Evolutionary conservation across 2,888 invertebrate species (phyloP), one percentile per base, ranked within the genome.

Genomic region (Muschampia plurimacula): DNA sequence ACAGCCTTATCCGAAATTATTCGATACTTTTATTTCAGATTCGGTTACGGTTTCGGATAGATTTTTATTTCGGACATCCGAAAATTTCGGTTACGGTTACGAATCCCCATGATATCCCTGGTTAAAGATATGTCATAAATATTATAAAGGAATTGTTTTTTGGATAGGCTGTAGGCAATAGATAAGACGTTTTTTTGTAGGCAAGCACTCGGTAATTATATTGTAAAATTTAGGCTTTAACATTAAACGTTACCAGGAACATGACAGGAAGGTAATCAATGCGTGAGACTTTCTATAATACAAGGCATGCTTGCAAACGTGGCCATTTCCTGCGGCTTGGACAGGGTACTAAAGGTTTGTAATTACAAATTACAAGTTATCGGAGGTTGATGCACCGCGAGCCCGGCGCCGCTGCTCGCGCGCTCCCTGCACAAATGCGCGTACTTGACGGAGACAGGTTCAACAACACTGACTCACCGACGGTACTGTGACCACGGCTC

Each of bases 341-440:
- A 84, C 86, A 86, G 86, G 86, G 88, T 89, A 86, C 89, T 91
- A 88, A 91, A 92, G 89, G 87, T 88, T 90, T 88, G 90, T 93
- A 92, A 93, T 92, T 92, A 91, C 90, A 89, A 89, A 91, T 91
- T 91, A 91, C 91, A 90, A 90, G 89, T 89, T 91, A 90, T 91
- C 84, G 87, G 89, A 92, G 93, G 93, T 93, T 92, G 91, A 91
- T 93, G 93, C 92, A 91, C 93, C 76, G 77, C 81, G 77, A 12
- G 44, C 44, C 78, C 77, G 80, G 78, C 83, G 81, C 82, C 80
- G 82, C 77, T 72, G 80, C 79, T 73, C 82, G 77, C 83, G 82
- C 82, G 83, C 83, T 79, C 86, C 79, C 84, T 84, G 80, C 85
- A 82, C 88, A 83, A 88, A 84, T 88, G 90, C 88, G 86, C 88